Base-by-base conservation (phyloP, 2,113 vertebrate species). In the Ophthalmolycus amberensis region DNA sequence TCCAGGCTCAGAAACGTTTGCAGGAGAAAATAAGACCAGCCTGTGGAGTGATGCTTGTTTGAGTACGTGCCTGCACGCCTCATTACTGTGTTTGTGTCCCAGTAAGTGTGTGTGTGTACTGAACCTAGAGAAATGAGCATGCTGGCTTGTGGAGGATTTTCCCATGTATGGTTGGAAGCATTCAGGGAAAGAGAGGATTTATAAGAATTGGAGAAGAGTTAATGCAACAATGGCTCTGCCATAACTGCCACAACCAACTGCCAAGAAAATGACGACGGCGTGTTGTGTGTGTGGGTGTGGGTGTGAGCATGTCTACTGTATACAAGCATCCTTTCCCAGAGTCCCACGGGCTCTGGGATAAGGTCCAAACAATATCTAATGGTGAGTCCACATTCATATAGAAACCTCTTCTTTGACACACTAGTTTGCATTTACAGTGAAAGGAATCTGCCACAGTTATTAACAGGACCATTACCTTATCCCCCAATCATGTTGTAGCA, bases 161-260 rank as follows among this genome's bases (percentile, higher is more conserved):
- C 32, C 58, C n/a, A 48, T 71, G 44, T 38, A 3, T 16, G 34
- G 4, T 16, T 56, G 46, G 50, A 50, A 74, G 58, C 22, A 0
- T 46, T 58, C 64, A 46, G 4, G 27, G 8, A 1, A 1, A 29
- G 67, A 54, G 14, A 67, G 79, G 71, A 87, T 88, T 88, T 85
- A 75, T 66, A 12, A 65, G 74, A 87, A 89, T 10, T 71, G 46
- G 52, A 48, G 50, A 20, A 70, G 72, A 56, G 44, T 50, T 86
- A 46, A 77, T 9, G 59, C 34, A 84, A 70, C 48, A 76, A 52
- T 15, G 1, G 44, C 15, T 80, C 34, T 72, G n/a, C 34, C 75
- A 42, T 2, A 40, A 71, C 25, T 12, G 32, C 50, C 60, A 9
- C 3, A 20, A 48, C 22, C 15, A n/a, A 6, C 40, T 64, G 71